Conservation (phyloP, 1,140 invertebrate species). For the Drosophila sp. region DNA sequence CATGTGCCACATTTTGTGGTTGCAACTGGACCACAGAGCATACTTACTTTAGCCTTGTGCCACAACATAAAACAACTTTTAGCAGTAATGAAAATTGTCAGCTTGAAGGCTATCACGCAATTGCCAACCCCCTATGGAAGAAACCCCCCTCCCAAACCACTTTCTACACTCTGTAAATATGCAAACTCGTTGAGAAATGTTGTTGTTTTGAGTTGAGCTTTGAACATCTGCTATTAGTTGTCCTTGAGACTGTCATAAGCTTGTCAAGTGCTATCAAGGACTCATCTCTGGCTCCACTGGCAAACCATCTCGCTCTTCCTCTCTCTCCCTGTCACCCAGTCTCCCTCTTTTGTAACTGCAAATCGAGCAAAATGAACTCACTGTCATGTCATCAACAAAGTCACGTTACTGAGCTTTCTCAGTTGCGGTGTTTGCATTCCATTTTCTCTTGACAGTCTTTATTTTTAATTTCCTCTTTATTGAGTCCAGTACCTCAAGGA, state of each 20-base stretch:
- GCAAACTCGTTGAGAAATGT: neutral
- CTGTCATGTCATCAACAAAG: conserved; percentile 22
- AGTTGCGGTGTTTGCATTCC: conserved; percentile 37
- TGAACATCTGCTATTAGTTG: conserved; percentile 6
- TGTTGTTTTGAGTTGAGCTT: conserved; percentile 5
- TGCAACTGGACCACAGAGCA: conserved; percentile 18
- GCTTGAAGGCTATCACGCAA: conserved; percentile 27
- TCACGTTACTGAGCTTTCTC: conserved; percentile 1
- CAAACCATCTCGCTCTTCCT: neutral
- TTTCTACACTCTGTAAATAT: neutral
- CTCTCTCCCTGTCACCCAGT: neutral
- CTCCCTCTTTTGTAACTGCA: conserved; percentile 23
- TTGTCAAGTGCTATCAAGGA: conserved; percentile 30
- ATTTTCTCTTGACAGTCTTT: conserved; percentile 23
- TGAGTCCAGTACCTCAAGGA: too few relatives aligned
- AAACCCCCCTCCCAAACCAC: too few relatives aligned
- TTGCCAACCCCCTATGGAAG: neutral
- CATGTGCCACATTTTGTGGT: conserved; percentile 33
- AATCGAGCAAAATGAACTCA: conserved; percentile 41
- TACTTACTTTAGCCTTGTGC: conserved; percentile 17
- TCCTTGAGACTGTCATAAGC: conserved; percentile 37
- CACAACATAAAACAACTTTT: conserved; percentile 5
- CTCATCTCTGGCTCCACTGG: too few relatives aligned
- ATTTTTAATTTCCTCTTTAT: conserved; percentile 12
- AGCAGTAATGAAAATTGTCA: conserved; percentile 43